Evolutionary conservation across 1,140 invertebrate species (phyloP).

Genomic region (Vanessa tameamea): DNA sequence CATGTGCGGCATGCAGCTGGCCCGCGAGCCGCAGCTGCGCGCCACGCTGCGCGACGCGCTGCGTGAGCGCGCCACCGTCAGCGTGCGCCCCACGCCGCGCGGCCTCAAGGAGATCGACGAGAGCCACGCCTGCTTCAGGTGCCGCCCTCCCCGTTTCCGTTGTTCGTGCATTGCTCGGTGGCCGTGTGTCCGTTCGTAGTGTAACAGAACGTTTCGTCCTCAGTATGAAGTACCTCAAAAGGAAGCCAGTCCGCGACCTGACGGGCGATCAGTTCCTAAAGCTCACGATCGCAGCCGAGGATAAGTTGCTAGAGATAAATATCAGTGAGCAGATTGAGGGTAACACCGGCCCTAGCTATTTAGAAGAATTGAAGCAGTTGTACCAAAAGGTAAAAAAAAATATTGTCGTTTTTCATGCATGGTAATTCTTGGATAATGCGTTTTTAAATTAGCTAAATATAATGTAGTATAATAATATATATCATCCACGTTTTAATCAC

Average conservation of each 20-base stretch:
- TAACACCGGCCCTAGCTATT: conserved; percentile 87
- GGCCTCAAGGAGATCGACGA: conserved; percentile 97
- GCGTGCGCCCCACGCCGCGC: conserved; percentile 92
- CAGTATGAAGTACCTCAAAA: conserved; percentile 95
- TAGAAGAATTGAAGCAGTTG: conserved; percentile 95
- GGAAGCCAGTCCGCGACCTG: conserved; percentile 96
- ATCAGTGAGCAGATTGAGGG: conserved; percentile 90
- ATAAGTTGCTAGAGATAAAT: conserved; percentile 89
- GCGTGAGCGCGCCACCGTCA: conserved; percentile 93
- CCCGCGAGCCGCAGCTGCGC: conserved; percentile 94
- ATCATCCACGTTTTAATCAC: too few relatives aligned
- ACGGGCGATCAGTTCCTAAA: conserved; percentile 95
- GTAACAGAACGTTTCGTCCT: background rate
- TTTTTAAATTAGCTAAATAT: too few relatives aligned
- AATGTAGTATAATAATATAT: too few relatives aligned
- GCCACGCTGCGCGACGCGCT: conserved; percentile 94
- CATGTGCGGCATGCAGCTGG: conserved; percentile 96
- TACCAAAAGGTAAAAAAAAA: conserved; percentile 86
- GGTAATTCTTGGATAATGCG: too few relatives aligned
- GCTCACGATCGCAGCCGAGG: conserved; percentile 91
- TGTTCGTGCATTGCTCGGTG: conserved; percentile 83
- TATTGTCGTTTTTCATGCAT: too few relatives aligned
- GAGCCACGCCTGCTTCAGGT: conserved; percentile 90
- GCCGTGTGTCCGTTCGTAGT: conserved; percentile 74
- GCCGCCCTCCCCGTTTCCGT: conserved; percentile 53